A percentile compares a stretch with the other conserved stretches of the same genome.
Conservation (phyloP, 2,113 vertebrate genomes). For the Strix uralensis region DNA sequence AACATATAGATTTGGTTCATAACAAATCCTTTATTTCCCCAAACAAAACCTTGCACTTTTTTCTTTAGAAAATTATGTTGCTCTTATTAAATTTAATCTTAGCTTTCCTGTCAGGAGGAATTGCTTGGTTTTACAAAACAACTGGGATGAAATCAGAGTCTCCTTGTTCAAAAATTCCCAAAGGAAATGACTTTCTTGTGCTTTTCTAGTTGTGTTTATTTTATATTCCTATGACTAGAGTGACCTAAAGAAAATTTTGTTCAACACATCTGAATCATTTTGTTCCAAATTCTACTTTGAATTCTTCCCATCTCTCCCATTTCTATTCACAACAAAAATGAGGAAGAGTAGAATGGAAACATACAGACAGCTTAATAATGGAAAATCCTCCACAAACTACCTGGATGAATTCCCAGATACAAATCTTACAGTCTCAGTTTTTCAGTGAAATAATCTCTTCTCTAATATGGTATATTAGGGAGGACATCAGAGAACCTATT, state of each 20-base stretch:
- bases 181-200: neutral
- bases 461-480: neutral
- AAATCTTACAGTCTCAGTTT: neutral
- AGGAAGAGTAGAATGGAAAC: neutral
- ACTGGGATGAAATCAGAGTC: neutral
- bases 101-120: neutral
- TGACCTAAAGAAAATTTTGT: neutral
- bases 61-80: neutral
- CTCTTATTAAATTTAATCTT: neutral
- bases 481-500: neutral
- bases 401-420: neutral
- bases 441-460: neutral
- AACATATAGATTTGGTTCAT: neutral
- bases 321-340: neutral
- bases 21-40: neutral
- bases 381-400: neutral
- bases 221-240: neutral
- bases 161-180: neutral
- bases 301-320: neutral
- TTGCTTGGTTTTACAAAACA: neutral
- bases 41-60: neutral
- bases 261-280: neutral
- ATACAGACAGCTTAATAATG: neutral
- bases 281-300: neutral
- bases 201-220: neutral